Evolutionary conservation across 2,888 invertebrate species (phyloP).

Genomic region (Augochlorella aurata): DNA sequence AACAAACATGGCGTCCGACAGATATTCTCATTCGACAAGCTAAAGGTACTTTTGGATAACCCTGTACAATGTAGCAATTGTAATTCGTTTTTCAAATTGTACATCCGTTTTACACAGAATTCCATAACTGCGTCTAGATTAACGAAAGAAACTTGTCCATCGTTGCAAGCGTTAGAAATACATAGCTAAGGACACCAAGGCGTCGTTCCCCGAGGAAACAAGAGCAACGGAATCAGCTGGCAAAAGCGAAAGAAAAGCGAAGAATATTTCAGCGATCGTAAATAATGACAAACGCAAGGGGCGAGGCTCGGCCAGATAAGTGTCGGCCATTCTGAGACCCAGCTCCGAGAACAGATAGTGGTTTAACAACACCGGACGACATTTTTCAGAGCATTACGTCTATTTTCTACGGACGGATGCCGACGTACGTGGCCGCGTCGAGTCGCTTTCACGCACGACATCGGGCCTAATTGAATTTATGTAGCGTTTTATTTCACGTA

Average conservation of each 20-base stretch:
- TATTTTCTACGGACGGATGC: constrained; percentile 30
- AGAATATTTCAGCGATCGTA: constrained; percentile 1
- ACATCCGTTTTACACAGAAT: no score
- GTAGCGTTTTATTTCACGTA: constrained; percentile 72
- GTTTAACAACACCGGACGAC: constrained; percentile 9
- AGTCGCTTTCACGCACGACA: constrained; percentile 47
- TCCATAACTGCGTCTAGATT: no score
- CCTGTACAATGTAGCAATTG: no score
- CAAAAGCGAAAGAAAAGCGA: not conserved
- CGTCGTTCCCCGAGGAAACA: no score
- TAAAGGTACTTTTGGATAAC: no score
- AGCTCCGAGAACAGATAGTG: not conserved
- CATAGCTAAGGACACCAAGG: no score
- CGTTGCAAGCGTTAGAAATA: no score
- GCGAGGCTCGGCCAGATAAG: not conserved
- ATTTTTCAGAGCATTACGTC: constrained; percentile 28
- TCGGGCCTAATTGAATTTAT: constrained; percentile 72
- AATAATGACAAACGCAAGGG: constrained; percentile 4
- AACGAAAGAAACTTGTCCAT: no score
- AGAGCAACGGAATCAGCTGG: no score
- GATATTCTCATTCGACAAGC: no score
- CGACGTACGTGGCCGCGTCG: constrained; percentile 20
- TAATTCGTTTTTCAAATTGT: no score
- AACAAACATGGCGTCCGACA: no score
- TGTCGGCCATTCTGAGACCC: not conserved